Evolutionary conservation across 2,888 invertebrate genomes (phyloP).

Genomic region (Helleia helle): DNA sequence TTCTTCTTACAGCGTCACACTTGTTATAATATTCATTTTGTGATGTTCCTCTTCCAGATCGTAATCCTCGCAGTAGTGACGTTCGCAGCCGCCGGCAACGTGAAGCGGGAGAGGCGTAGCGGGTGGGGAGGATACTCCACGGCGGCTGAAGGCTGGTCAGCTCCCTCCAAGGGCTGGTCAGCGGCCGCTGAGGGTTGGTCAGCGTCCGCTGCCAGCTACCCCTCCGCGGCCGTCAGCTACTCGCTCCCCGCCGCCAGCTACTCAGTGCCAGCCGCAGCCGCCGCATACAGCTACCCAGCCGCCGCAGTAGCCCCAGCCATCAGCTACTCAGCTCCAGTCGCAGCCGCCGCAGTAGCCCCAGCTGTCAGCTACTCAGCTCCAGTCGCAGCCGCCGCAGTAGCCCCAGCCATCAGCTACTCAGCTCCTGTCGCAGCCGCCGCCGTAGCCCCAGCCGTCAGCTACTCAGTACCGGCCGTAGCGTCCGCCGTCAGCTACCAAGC

Average conservation of each 20-base stretch:
- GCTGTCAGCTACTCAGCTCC: slow-evolving; percentile 12
- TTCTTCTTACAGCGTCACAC: too few relatives aligned
- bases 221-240: slow-evolving; percentile 18
- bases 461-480: slow-evolving; percentile 1
- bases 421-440: slow-evolving; percentile 22
- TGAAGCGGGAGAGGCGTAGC: slow-evolving; percentile 21
- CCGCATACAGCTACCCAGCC: slow-evolving; percentile 12
- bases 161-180: background rate
- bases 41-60: slow-evolving; percentile 14
- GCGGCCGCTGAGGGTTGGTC: too few relatives aligned
- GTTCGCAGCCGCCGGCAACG: slow-evolving; percentile 14
- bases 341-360: slow-evolving; percentile 14
- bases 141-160: background rate
- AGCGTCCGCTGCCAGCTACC: slow-evolving; percentile 6
- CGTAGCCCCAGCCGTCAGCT: slow-evolving; percentile 27
- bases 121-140: background rate
- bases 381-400: slow-evolving; percentile 8
- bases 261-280: slow-evolving; percentile 13
- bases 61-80: slow-evolving; percentile 19
- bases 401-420: background rate
- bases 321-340: slow-evolving; percentile 14
- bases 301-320: slow-evolving; percentile 12
- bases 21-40: background rate
- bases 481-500: slow-evolving; percentile 13
- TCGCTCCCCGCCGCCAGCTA: slow-evolving; percentile 21